phyloP scores from a whole-genome alignment of 1,140 invertebrate genomes.

The Drosophila mauritiana region DNA sequence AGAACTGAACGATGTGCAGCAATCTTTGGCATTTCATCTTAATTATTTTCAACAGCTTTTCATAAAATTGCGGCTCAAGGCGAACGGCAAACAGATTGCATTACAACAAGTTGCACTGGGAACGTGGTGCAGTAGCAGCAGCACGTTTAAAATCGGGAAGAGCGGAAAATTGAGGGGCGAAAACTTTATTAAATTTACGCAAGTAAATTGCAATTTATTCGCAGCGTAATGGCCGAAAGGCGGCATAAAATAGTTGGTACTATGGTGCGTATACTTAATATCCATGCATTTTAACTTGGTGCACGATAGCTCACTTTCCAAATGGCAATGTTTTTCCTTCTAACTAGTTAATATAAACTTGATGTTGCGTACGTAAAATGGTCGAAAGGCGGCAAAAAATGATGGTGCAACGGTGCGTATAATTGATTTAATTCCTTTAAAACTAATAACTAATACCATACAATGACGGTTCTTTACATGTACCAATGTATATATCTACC shows the following conservation, averaged over 20 bases:
- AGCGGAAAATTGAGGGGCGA: slow-evolving; percentile 16
- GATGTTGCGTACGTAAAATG: slow-evolving; percentile 59
- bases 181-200: slow-evolving; percentile 76
- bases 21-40: slow-evolving; percentile 63
- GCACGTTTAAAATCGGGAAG: neutral
- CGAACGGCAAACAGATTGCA: slow-evolving; percentile 68
- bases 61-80: slow-evolving; percentile 53
- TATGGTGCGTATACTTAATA: slow-evolving; percentile 15
- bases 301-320: neutral
- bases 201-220: slow-evolving; percentile 79
- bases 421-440: neutral
- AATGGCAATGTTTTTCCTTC: too few species aligned
- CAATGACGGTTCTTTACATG: too few species aligned
- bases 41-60: slow-evolving; percentile 80
- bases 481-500: too few species aligned
- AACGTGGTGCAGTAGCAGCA: neutral
- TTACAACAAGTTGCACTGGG: slow-evolving; percentile 52
- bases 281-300: neutral
- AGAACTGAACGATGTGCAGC: slow-evolving; percentile 19
- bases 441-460: too few species aligned
- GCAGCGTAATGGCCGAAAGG: slow-evolving; percentile 54
- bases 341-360: neutral
- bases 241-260: slow-evolving; percentile 8
- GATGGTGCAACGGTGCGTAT: neutral
- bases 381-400: slow-evolving; percentile 15